These are phyloP conservation scores for Madoqua kirkii DNA, from an alignment of 2,113 vertebrate species.

Conservation along the genomic window DNA sequence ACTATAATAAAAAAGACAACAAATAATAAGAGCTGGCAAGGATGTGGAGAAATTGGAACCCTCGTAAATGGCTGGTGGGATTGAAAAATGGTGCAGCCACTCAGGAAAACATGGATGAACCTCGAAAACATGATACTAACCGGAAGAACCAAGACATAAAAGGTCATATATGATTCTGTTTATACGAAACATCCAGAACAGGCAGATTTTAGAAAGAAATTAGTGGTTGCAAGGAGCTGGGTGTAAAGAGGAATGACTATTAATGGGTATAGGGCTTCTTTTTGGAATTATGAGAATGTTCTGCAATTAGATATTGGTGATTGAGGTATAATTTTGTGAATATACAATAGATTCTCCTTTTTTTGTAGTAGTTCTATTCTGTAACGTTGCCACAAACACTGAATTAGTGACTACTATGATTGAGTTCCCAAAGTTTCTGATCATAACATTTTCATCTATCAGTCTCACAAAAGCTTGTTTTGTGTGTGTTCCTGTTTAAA, in stretches of 20 bases:
- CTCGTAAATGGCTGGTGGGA: background rate
- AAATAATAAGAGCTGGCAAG: background rate
- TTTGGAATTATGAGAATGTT: background rate
- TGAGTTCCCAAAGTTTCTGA: background rate
- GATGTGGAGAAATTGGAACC: background rate
- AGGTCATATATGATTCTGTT: background rate
- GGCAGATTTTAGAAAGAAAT: background rate
- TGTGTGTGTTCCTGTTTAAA: background rate
- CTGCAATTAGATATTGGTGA: background rate
- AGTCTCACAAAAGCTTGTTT: background rate
- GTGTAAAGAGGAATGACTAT: background rate
- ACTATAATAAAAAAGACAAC: background rate
- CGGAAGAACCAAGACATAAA: background rate
- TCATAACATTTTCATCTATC: background rate
- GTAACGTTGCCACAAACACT: background rate
- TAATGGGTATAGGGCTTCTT: background rate
- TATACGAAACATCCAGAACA: background rate
- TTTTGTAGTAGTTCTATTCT: background rate
- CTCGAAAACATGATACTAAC: background rate
- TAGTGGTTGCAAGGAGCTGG: background rate
- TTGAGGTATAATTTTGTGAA: background rate
- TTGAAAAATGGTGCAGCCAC: background rate
- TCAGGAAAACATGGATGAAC: background rate
- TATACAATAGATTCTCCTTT: background rate
- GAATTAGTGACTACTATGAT: background rate